phyloP scores from a whole-genome alignment of 1,140 invertebrate genomes.

The Drosophila ercepeae region DNA sequence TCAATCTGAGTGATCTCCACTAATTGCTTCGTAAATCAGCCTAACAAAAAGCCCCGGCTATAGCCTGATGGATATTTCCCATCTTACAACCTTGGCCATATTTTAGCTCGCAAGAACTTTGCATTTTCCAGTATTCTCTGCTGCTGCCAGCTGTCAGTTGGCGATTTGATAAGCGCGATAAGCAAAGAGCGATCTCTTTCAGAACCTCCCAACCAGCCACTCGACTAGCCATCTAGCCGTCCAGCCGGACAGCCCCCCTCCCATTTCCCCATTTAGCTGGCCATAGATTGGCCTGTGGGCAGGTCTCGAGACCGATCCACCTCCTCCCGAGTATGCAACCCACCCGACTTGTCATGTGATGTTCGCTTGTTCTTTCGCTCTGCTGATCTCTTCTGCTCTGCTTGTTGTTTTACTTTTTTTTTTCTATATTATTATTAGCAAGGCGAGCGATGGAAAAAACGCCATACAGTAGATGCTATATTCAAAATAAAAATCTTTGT shows the following conservation, averaged over 20 bases:
- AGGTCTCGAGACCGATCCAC: constrained; percentile 55
- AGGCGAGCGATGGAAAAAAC: constrained; percentile 13
- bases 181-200: constrained; percentile 50
- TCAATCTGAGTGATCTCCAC: constrained; percentile 17
- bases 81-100: constrained; percentile 23
- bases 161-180: constrained; percentile 78
- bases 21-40: constrained; percentile 40
- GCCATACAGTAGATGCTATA: constrained; percentile 3
- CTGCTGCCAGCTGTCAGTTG: constrained; percentile 59
- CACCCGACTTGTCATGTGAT: constrained; percentile 72
- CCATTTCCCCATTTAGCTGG: background rate
- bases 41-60: constrained; percentile 6
- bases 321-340: constrained; percentile 16
- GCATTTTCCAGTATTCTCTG: constrained; percentile 19
- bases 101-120: constrained; percentile 36
- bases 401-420: constrained; percentile 19
- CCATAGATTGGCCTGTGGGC: constrained; percentile 45
- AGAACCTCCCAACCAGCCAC: constrained; percentile 15
- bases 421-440: constrained; percentile 54
- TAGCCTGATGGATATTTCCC: constrained; percentile 35
- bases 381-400: constrained; percentile 26
- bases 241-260: constrained; percentile 2
- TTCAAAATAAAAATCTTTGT: background rate
- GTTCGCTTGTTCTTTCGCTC: constrained; percentile 50
- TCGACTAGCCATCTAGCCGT: background rate